Evolutionary conservation across 1,140 invertebrate genomes (phyloP).

Genomic region (Elymnias hypermnestra): DNA sequence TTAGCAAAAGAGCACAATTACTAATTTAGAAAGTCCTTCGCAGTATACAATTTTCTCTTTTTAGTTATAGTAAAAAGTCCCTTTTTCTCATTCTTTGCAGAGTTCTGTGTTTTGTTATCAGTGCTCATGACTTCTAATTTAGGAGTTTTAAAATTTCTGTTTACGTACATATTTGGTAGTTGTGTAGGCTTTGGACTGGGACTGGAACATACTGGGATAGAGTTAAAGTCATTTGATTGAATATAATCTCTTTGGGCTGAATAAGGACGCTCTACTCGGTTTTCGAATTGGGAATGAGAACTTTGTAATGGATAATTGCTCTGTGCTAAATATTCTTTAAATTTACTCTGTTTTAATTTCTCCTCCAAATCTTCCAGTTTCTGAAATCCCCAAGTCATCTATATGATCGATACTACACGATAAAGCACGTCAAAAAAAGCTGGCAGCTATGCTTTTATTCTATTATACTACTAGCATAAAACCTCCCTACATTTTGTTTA

Average conservation of each 20-base stretch:
- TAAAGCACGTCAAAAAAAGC: neutral
- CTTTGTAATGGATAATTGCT: slow-evolving; percentile 33
- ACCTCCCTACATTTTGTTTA: too few relatives aligned
- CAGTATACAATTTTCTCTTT: slow-evolving; percentile 63
- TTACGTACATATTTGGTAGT: slow-evolving; percentile 31
- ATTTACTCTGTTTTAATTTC: slow-evolving; percentile 63
- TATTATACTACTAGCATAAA: too few relatives aligned
- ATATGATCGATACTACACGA: neutral
- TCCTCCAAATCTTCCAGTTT: slow-evolving; percentile 59
- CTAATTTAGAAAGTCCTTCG: slow-evolving; percentile 56
- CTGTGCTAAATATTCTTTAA: slow-evolving; percentile 62
- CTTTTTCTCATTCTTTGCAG: slow-evolving; percentile 42
- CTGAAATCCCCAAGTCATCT: slow-evolving; percentile 11
- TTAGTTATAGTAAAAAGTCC: slow-evolving; percentile 60
- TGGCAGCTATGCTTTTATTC: too few relatives aligned
- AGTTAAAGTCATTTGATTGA: slow-evolving; percentile 13
- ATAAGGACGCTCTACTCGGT: slow-evolving; percentile 54
- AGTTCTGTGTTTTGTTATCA: slow-evolving; percentile 26
- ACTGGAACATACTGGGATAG: slow-evolving; percentile 23
- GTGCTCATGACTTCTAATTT: slow-evolving; percentile 48
- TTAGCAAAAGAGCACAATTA: slow-evolving; percentile 24
- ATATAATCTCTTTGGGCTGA: slow-evolving; percentile 40
- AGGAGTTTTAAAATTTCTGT: slow-evolving; percentile 6
- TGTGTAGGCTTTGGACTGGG: slow-evolving; percentile 21
- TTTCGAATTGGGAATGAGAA: slow-evolving; percentile 32